A percentile compares a stretch with the other conserved stretches of the same genome.
Evolutionary conservation across 2,113 vertebrate species (phyloP).

Genomic region (Pionites leucogaster): DNA sequence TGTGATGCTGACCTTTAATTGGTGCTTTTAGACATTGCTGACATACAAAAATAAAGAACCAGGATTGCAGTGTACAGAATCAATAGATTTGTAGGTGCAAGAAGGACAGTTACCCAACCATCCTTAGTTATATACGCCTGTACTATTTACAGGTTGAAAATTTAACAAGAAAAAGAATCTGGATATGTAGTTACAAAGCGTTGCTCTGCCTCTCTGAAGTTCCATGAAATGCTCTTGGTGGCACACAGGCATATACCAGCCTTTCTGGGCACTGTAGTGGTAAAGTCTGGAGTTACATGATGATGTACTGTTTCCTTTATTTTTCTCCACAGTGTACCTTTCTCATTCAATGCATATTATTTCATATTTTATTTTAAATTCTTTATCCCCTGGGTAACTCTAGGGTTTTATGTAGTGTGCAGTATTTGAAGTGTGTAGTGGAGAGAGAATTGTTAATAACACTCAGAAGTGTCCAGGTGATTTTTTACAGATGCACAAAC

Average conservation of each 20-base stretch:
- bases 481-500: neutral
- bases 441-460: neutral
- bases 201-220: neutral
- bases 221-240: neutral
- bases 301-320: neutral
- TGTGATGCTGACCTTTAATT: neutral
- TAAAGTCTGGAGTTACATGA: rapidly evolving
- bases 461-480: neutral
- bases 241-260: neutral
- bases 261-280: neutral
- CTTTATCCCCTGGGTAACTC: neutral
- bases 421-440: neutral
- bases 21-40: neutral
- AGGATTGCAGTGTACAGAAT: neutral
- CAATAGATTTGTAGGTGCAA: neutral
- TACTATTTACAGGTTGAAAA: neutral
- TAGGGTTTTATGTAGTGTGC: neutral
- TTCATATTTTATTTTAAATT: neutral
- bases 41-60: neutral
- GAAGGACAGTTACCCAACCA: neutral
- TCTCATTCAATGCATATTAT: neutral
- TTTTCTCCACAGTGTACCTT: neutral
- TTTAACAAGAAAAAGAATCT: neutral
- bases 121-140: neutral
- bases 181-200: neutral